These are phyloP conservation scores for Hylaea fasciaria DNA, from an alignment of 2,888 invertebrate species.

Conservation along the genomic window DNA sequence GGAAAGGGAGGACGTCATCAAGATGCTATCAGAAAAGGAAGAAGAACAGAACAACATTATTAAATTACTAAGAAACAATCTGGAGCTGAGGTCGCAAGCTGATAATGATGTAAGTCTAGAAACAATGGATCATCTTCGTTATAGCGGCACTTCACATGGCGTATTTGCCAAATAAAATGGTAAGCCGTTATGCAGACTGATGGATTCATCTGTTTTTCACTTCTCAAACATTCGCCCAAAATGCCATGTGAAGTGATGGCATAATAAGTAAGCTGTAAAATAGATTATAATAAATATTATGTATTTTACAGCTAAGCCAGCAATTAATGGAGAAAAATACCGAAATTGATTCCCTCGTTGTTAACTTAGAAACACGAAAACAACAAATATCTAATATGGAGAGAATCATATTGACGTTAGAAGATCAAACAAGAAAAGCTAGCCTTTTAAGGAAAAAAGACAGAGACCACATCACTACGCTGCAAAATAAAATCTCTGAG, in stretches of 20 bases:
- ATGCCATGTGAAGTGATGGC: too few relatives aligned
- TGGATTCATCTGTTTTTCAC: too few relatives aligned
- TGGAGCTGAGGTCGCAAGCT: slow-evolving; percentile 64
- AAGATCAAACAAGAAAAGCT: slow-evolving; percentile 65
- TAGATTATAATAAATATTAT: background rate
- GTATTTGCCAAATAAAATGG: too few relatives aligned
- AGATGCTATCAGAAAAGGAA: slow-evolving; percentile 67
- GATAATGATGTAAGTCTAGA: slow-evolving; percentile 61
- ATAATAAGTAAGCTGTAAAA: too few relatives aligned
- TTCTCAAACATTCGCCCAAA: too few relatives aligned
- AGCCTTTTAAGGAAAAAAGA: slow-evolving; percentile 60
- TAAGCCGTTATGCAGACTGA: too few relatives aligned
- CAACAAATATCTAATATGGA: slow-evolving; percentile 68
- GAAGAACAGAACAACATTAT: slow-evolving; percentile 71
- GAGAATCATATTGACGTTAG: slow-evolving; percentile 71
- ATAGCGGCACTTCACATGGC: too few relatives aligned
- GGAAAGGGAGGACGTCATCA: slow-evolving; percentile 61
- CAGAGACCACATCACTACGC: slow-evolving; percentile 57
- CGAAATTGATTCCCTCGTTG: slow-evolving; percentile 66
- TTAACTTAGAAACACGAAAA: slow-evolving; percentile 60
- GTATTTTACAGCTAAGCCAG: slow-evolving; percentile 56
- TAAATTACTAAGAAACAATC: slow-evolving; percentile 63
- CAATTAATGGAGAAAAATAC: slow-evolving; percentile 65
- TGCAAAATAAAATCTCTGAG: slow-evolving; percentile 63
- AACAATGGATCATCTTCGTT: background rate